Evolutionary conservation across 2,113 vertebrate genomes (phyloP), one percentile per base, ranked within the genome.

Genomic region (Dipodomys merriami): DNA sequence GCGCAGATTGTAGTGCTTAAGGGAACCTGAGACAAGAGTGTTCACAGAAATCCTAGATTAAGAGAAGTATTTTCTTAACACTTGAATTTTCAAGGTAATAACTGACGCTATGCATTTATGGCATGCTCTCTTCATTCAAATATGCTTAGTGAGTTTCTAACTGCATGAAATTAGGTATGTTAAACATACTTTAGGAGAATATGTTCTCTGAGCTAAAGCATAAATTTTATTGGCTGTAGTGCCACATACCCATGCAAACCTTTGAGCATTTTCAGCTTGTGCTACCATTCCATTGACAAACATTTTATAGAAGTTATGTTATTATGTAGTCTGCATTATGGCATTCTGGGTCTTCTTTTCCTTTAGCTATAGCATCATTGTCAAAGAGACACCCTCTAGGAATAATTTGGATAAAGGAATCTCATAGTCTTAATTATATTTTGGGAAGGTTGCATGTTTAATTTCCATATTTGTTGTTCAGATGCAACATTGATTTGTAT

Each of bases 1-100:
- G 68, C 91, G 35, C 91, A 97, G 91, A 91, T 67, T 94, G 89
- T 95, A 92, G 78, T 62, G 86, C 93, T 97, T 27, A 10, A 95
- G 94, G 91, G 89, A 44, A 93, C 22, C 74, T 29, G 82, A 91
- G 73, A 86, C 65, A 0, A 0, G 69, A 35, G 22, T 15, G 79
- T 96, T 88, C 29, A 78, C 69, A 95, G 86, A 88, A 95, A 89
- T 95, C 71, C 25, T 88, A 73, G 72, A 89, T 82, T 60, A 96
- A 90, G 78, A 74, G 44, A 93, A 91, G 79, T n/a, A 90, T 93
- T 94, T 93, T 95, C 35, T 83, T 84, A 69, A 93, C 22, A 78
- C 84, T 30, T 95, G 33, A 11, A 64, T 83, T 91, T 91, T 3
- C 74, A 94, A 77, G 74, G 44, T 10, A 64, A 57, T 27, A 88